These are phyloP conservation scores for Tyto alba DNA, from an alignment of 2,113 vertebrate species.

Conservation along the genomic window DNA sequence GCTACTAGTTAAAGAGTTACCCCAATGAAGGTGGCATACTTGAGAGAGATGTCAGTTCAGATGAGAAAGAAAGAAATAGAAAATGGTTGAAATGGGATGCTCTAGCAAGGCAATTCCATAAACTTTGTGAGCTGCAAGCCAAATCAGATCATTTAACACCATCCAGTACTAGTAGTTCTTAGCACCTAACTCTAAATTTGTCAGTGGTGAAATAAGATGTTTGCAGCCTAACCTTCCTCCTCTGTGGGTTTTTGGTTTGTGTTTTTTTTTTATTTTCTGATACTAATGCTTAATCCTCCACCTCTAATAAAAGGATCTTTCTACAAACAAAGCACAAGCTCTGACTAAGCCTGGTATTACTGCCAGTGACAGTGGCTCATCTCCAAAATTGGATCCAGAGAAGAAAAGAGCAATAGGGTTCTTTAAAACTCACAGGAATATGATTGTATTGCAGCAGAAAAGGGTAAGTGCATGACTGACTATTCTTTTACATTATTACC, in stretches of 20 bases:
- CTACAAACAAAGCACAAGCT: not conserved
- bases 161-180: not conserved
- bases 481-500: not conserved
- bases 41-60: not conserved
- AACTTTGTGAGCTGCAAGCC: not conserved
- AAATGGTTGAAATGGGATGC: not conserved
- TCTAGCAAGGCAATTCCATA: not conserved
- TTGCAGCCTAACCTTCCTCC: not conserved
- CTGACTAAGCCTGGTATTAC: not conserved
- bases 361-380: not conserved
- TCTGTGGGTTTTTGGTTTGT: not conserved
- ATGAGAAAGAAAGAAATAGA: not conserved
- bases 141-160: not conserved
- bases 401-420: not conserved
- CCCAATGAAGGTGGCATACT: not conserved
- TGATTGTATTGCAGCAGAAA: not conserved
- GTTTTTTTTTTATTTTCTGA: fast-evolving
- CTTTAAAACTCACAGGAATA: not conserved
- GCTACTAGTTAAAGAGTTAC: not conserved
- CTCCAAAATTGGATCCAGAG: not conserved
- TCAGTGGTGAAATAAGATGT: not conserved
- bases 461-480: not conserved
- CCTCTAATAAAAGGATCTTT: not conserved
- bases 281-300: not conserved
- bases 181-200: not conserved